Percentiles rank a stretch among this genome's conserved stretches.
phyloP scores from a whole-genome alignment of 2,797 vertebrate species.

The Gallirallus australis region DNA sequence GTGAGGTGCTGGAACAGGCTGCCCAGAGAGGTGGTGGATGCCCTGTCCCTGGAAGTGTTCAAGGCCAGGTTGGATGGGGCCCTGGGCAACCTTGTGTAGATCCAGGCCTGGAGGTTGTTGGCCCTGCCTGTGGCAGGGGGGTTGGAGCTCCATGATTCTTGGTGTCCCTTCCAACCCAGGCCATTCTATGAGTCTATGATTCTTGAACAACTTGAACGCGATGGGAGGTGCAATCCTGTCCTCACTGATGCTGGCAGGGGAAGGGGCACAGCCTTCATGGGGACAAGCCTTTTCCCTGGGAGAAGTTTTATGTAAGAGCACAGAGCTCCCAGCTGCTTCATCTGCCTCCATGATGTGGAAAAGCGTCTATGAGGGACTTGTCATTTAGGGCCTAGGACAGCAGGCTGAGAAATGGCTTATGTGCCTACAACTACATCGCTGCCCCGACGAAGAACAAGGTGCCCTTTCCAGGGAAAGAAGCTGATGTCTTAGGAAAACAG shows the following conservation, averaged over 20 bases:
- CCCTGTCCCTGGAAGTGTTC: background rate
- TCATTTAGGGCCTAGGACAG: background rate
- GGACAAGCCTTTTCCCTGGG: accelerated
- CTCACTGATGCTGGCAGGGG: background rate
- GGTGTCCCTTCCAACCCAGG: too few species aligned
- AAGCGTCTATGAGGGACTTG: accelerated
- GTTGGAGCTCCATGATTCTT: too few species aligned
- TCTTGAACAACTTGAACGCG: accelerated
- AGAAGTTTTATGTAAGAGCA: accelerated
- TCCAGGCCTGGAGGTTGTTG: too few species aligned
- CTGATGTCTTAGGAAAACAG: accelerated
- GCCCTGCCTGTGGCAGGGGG: too few species aligned
- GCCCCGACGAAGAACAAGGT: background rate
- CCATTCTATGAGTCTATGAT: too few species aligned
- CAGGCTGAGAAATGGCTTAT: background rate
- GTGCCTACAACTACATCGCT: accelerated
- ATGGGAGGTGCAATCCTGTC: too few species aligned
- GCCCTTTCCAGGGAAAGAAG: background rate
- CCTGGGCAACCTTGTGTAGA: too few species aligned
- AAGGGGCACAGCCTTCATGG: accelerated
- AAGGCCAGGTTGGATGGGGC: background rate
- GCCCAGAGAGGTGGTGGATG: too few species aligned
- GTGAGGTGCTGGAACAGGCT: too few species aligned
- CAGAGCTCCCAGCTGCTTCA: accelerated
- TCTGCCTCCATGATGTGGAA: accelerated